Evolutionary conservation across 2,113 vertebrate species (phyloP), one percentile per base, ranked within the genome.

Genomic region (Mystacornis crossleyi): DNA sequence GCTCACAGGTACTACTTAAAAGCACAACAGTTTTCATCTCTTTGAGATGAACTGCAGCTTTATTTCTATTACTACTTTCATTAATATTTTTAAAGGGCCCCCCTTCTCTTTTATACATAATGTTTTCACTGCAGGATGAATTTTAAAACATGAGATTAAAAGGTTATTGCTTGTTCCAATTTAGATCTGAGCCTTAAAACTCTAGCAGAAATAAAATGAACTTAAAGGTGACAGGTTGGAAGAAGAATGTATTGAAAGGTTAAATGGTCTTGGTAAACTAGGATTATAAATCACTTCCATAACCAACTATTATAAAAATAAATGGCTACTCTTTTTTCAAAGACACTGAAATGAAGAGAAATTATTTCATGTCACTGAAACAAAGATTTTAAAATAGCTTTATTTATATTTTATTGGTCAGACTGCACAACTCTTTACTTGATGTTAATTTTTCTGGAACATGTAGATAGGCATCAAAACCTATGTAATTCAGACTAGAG

Each of bases 401-500:
- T 34, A 34, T 47, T 71, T 70, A 38, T 93, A 62, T 86, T 69
- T 81, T 0, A 78, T 43, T 60, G 24, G 4, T 65, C 9, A 80
- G 6, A 40, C 45, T 72, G 5, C 6, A 38, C 1, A n/a, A 36
- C 14, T 25, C 7, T 60, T 60, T 75, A 48, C 2, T 7, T 60
- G 24, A 29, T 45, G 19, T 70, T 88, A 4, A 28, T 45, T 93
- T 55, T 80, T 53, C 79, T 88, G 24, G 9, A 85, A 62, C 20
- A 47, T 26, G 4, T 42, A 82, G 15, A 20, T 29, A 71, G 8
- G 3, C 10, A 65, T 61, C 8, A 40, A 90, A 65, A 64, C 3
- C 0, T 5, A 50, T 12, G 4, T 83, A 57, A 65, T 53, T 23
- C 21, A 5, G 6, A 45, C 5, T 40, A 34, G 3, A 2, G 3